Evolutionary conservation across 2,888 invertebrate species (phyloP).

Genomic region (Neuroscelio doddi): DNA sequence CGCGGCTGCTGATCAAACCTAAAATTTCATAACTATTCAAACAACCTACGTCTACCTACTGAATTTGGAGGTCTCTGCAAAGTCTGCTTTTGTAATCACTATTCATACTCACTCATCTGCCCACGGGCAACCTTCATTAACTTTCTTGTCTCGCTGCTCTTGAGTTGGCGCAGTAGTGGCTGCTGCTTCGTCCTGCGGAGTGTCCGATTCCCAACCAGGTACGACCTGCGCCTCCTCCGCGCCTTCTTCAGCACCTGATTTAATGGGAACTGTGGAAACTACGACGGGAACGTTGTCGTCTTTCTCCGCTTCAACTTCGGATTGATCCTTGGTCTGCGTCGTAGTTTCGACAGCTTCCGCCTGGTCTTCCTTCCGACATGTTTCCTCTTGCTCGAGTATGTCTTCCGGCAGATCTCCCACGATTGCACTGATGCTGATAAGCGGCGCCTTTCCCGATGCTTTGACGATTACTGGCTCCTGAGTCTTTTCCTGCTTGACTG

Average conservation of each 20-base stretch:
- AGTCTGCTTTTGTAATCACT: too few species aligned
- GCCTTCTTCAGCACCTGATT: conserved; percentile 77
- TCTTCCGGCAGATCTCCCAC: conserved; percentile 74
- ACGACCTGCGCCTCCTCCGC: conserved; percentile 74
- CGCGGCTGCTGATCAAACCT: too few species aligned
- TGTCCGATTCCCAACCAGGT: conserved; percentile 70
- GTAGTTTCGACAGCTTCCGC: conserved; percentile 20
- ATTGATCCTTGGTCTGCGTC: conserved; percentile 28
- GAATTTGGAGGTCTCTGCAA: neutral
- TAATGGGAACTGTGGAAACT: conserved; percentile 75
- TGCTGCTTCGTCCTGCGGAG: conserved; percentile 55
- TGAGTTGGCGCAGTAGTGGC: conserved; percentile 52
- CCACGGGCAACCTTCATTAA: conserved; percentile 94
- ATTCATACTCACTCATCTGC: conserved; percentile 90
- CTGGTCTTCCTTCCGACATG: conserved; percentile 12
- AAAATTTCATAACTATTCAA: neutral
- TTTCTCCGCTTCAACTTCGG: conserved; percentile 30
- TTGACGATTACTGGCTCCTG: conserved; percentile 19
- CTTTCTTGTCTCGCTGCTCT: conserved; percentile 74
- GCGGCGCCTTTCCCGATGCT: conserved; percentile 74
- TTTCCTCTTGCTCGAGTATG: conserved; percentile 12
- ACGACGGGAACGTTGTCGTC: conserved; percentile 65
- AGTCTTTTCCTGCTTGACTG: conserved; percentile 6
- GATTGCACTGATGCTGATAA: conserved; percentile 83
- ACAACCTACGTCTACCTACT: neutral